Evolutionary conservation across 2,888 invertebrate species (phyloP), one percentile per base, ranked within the genome.

Genomic region (Pediacus dermestoides): DNA sequence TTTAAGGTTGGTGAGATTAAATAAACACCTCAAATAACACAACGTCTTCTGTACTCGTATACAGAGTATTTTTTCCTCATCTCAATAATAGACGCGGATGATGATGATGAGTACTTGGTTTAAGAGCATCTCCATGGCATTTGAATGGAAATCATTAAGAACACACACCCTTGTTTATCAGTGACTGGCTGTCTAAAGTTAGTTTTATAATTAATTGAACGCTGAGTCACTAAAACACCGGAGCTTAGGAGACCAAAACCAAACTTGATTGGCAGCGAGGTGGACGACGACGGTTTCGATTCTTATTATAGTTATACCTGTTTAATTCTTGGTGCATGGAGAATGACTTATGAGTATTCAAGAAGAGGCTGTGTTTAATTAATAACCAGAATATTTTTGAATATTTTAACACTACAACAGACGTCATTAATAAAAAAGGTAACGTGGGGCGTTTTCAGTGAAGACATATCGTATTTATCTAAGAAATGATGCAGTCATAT

Each of bases 331-430:
- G 6, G 6, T 18, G 6, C 21, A 7, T n/a, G 21, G 21, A 12
- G 46, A 50, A 56, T 57, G 55, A 57, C 52, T 53, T 53, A 55
- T 52, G 55, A 50, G 46, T 52, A 53, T 52, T 53, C 53, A 42
- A 53, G 47, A 48, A 48, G 50, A 57, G 57, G 46, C 41, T 47
- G 42, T 50, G 56, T 56, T 60, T 61, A 60, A 60, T 61, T 60
- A 61, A 60, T 60, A 61, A 60, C 58, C 55, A 28, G 57, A 57
- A 56, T 57, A 60, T 58, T 58, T 59, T 53, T 50, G 60, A 60
- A 61, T 61, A 60, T 61, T 61, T 61, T 61, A 61, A 59, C 61
- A 61, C 61, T 52, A 60, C 57, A 50, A 55, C 48, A 47, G 54
- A 47, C 53, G 51, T 55, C 60, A 61, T 61, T 61, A 60, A 61